These are phyloP conservation scores for Diplodus puntazzo DNA, from an alignment of 2,797 vertebrate species.

Conservation along the genomic window DNA sequence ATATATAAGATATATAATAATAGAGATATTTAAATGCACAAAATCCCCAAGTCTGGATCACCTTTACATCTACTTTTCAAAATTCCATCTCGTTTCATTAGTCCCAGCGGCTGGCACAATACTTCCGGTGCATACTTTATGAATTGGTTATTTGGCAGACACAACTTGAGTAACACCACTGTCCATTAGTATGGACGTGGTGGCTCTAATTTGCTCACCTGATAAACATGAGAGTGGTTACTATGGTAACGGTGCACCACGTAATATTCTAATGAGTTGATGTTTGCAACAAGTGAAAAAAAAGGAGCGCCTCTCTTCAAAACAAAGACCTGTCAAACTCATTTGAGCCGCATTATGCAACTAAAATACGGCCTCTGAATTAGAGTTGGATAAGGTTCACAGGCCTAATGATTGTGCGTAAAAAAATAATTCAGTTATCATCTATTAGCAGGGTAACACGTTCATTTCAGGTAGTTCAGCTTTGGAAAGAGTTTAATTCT, in stretches of 20 bases:
- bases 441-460: not conserved
- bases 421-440: not conserved
- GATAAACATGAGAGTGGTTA: constrained; percentile 48
- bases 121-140: not conserved
- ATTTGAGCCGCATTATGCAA: not conserved
- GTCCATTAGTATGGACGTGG: not conserved
- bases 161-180: not conserved
- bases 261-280: constrained; percentile 60
- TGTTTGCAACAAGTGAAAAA: constrained; percentile 75
- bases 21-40: too few relatives aligned
- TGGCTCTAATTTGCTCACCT: constrained; percentile 38
- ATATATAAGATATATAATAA: too few relatives aligned
- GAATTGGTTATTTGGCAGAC: constrained; percentile 15
- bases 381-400: not conserved
- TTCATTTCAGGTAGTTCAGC: not conserved
- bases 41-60: too few relatives aligned
- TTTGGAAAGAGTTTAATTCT: not conserved
- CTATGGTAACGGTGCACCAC: constrained; percentile 67
- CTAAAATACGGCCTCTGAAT: not conserved
- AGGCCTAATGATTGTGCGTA: not conserved
- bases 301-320: constrained; percentile 71
- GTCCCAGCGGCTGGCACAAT: not conserved
- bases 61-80: not conserved
- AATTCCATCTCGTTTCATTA: not conserved
- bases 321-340: constrained; percentile 75